These are phyloP conservation scores for Dendrocincla fuliginosa DNA, from an alignment of 2,797 vertebrate genomes.

Conservation along the genomic window DNA sequence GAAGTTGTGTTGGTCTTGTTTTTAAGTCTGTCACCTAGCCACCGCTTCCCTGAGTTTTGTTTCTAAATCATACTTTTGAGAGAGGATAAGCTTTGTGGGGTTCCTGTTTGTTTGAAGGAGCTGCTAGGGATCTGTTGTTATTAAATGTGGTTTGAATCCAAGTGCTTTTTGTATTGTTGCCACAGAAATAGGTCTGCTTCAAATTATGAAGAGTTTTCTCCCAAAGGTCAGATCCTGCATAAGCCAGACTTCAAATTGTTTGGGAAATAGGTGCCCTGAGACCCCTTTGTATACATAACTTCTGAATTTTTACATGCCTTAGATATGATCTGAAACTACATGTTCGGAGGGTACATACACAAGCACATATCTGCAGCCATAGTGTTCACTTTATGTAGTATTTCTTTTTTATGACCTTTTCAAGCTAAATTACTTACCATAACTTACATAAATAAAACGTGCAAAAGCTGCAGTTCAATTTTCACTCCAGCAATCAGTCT, in stretches of 20 bases:
- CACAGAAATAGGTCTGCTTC: neutral
- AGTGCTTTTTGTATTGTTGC: neutral
- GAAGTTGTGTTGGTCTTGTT: neutral
- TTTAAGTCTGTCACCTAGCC: neutral
- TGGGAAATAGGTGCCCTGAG: neutral
- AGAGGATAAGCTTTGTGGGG: neutral
- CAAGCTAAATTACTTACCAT: neutral
- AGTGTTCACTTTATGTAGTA: neutral
- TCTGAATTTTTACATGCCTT: neutral
- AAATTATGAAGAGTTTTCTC: neutral
- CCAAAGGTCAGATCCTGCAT: neutral
- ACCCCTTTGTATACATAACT: neutral
- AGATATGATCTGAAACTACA: neutral
- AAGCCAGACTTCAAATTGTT: neutral
- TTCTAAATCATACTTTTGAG: neutral
- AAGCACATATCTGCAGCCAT: neutral
- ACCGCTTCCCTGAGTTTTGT: neutral
- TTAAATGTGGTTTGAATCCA: neutral
- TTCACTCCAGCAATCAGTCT: neutral
- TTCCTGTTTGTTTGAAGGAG: neutral
- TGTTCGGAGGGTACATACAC: neutral
- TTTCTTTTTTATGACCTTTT: neutral
- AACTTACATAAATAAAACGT: neutral
- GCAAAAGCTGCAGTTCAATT: neutral
- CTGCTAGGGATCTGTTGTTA: neutral